Conservation (phyloP, 37 sponge, comb jelly and placozoan species). For the Ephydatia muelleri region DNA sequence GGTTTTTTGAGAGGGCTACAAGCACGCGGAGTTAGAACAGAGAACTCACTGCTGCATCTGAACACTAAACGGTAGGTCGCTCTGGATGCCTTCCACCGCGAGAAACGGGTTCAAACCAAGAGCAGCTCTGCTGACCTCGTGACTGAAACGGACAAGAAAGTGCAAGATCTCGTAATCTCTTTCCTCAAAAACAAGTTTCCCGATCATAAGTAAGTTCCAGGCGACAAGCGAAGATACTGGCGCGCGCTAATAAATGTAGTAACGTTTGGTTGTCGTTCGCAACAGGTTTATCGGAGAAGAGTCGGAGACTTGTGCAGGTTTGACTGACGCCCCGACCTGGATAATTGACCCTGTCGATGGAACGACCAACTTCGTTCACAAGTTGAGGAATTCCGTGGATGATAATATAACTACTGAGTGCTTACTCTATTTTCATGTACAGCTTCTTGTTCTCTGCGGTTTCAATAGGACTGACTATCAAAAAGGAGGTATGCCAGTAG, state of each 20-base stretch:
- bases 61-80: constrained; percentile 36
- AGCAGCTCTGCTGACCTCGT: constrained; percentile 78
- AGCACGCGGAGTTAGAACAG: neutral
- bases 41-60: too few species aligned
- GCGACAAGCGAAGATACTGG: constrained; percentile 23
- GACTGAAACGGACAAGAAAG: constrained; percentile 89
- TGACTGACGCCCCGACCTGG: constrained; percentile 94
- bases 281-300: constrained; percentile 93
- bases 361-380: constrained; percentile 94
- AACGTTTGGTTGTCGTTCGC: neutral
- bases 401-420: neutral
- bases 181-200: constrained; percentile 72
- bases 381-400: constrained; percentile 11
- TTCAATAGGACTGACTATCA: constrained; percentile 82
- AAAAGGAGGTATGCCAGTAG: constrained; percentile 59
- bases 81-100: constrained; percentile 45
- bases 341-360: constrained; percentile 99
- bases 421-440: neutral
- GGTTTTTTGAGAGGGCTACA: neutral
- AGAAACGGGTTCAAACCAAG: constrained; percentile 60
- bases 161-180: constrained; percentile 80
- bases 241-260: too few species aligned
- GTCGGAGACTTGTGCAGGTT: constrained; percentile 33
- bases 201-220: constrained; percentile 57
- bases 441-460: constrained; percentile 85